These are phyloP conservation scores for Habroteleia sp. DNA, from an alignment of 2,888 invertebrate genomes.

Conservation along the genomic window DNA sequence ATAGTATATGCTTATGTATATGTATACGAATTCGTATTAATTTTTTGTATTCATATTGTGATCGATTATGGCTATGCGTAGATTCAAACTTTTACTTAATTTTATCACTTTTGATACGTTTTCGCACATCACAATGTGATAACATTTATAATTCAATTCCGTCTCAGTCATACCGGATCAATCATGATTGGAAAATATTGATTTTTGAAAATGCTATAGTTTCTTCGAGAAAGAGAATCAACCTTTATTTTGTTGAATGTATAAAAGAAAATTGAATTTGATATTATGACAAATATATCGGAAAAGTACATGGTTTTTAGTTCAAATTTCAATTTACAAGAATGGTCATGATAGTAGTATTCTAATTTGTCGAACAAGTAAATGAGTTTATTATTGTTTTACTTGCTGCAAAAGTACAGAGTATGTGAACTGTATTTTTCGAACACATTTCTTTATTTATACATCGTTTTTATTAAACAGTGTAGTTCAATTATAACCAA, in stretches of 20 bases:
- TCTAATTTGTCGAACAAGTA: constrained; percentile 1
- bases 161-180: constrained; percentile 26
- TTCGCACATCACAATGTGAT: constrained; percentile 70
- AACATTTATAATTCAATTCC: constrained; percentile 44
- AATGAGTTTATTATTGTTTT: no score
- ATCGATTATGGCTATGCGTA: constrained; percentile 62
- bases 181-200: constrained; percentile 34
- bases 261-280: constrained; percentile 26
- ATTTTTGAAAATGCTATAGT: constrained; percentile 19
- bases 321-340: constrained; percentile 11
- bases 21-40: constrained; percentile 69
- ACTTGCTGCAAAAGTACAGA: no score
- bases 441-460: no score
- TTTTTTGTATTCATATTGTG: constrained; percentile 49
- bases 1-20: constrained; percentile 72
- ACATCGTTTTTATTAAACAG: no score
- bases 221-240: constrained; percentile 2
- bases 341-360: background rate
- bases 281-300: constrained; percentile 20
- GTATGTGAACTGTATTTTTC: no score
- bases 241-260: constrained; percentile 23
- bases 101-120: constrained; percentile 72
- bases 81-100: constrained; percentile 70
- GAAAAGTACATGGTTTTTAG: constrained; percentile 21
- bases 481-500: no score